Evolutionary conservation across 2,113 vertebrate species (phyloP), one percentile per base, ranked within the genome.

Genomic region (Aplodontia rufa): DNA sequence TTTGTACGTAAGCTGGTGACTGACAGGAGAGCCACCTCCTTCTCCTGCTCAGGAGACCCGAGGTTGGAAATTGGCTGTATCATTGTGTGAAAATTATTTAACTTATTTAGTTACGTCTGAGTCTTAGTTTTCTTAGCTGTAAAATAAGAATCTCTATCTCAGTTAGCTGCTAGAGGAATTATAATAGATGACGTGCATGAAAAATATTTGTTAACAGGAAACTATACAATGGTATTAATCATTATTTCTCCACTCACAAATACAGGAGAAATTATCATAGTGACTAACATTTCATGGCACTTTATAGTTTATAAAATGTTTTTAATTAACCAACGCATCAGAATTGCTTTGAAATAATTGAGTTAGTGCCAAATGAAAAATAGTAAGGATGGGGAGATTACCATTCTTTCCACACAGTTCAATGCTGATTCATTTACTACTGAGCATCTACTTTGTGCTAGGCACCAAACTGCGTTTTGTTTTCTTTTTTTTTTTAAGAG

Each of bases 191-290:
- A 84, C 1, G 6, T 42, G 49, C 53, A 40, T 37, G 37, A 66
- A 94, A 83, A 22, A 84, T 74, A 74, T n/a, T 81, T 91, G 32
- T 92, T 74, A 87, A 69, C 66, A 85, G 32, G 80, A 91, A 85
- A 30, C 60, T 60, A 37, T 37, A 19, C 79, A 93, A 89, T 47
- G 42, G 60, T 81, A 76, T 58, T 81, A 82, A 69, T 92, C 78
- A 82, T 68, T 58, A 84, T 42, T 84, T 90, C 84, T n/a, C 28
- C 42, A 49, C 37, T 87, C 14, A 68, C 12, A 24, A n/a, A 93
- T 84, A 20, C 35, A 58, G 35, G 60, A 81, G 24, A 68, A 75
- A 75, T 51, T 37, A 60, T 82, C 76, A 32, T 2, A 66, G 66
- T 88, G 78, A 90, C 83, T 81, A 76, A 90, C n/a, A 90, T 83